Base-by-base conservation (phyloP, 2,888 invertebrate species). In the Ornithoptera alexandrae region DNA sequence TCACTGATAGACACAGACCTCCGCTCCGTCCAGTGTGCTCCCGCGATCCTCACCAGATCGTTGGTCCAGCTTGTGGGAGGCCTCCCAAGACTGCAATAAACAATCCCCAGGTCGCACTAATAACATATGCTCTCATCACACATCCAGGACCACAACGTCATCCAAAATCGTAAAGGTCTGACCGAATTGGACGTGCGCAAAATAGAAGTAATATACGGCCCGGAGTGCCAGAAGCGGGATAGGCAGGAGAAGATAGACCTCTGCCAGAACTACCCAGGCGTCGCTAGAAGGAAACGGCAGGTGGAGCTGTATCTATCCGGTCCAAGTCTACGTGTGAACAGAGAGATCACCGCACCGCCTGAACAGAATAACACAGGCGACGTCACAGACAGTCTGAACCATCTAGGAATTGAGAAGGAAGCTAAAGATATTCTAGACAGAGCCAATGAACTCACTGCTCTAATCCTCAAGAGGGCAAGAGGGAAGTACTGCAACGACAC, bases 261-360 rank as follows among this genome's bases (percentile, higher is more conserved):
- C 0, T 91, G 91, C 67, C 87, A 87, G 65, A 81, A 82, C 0
- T 90, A 85, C 70, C 89, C 90, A 0, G 84, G 82, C 1, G 79
- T 83, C 0, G 80, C 79, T 0, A 81, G 87, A 30, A 79, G 71
- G 62, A 84, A 82, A 63, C 76, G 84, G 7, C 77, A 79, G 0
- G 72, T 72, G 12, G 74, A 79, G 2, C 1, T 74, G 0, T 72
- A 74, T 24, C 50, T 66, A 1, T 69, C 64, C 7, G 73, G 71
- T 15, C 74, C 75, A 57, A 89, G 81, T 69, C 74, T 91, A 39
- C 77, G 91, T 68, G 85, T 89, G 0, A 92, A 91, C 59, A 81
- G 84, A 0, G 77, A 88, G 6, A 91, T 91, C 7, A 90, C 86
- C 0, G 85, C 87, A 2, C 88, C 90, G 0, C 80, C 84, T 0